Evolutionary conservation across 2,888 invertebrate species (phyloP).

Genomic region (Eristalis pertinax): DNA sequence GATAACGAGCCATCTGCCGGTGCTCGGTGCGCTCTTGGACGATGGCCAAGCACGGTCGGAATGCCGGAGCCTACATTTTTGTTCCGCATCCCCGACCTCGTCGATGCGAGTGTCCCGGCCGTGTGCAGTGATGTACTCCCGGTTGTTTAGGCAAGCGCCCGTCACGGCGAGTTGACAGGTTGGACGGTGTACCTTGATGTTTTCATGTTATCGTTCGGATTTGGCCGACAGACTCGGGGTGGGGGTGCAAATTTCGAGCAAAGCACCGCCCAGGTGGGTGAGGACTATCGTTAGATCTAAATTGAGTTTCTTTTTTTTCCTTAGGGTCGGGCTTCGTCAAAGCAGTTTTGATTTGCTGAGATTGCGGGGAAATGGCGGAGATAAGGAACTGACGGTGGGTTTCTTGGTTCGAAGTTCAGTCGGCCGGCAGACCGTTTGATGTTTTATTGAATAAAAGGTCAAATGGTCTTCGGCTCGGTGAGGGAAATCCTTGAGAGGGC

Average conservation of each 20-base stretch:
- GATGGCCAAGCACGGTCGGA: slow-evolving; percentile 40
- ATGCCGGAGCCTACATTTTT: background rate
- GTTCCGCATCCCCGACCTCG: background rate
- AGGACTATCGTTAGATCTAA: background rate
- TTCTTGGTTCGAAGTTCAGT: background rate
- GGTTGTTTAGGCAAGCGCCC: slow-evolving; percentile 17
- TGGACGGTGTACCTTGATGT: slow-evolving; percentile 27
- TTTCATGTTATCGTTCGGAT: slow-evolving; percentile 39
- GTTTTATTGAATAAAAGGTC: background rate
- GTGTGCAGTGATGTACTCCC: slow-evolving; percentile 16
- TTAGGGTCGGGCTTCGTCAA: background rate
- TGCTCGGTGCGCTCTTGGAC: slow-evolving; percentile 29
- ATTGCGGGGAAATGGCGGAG: background rate
- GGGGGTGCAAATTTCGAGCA: no score
- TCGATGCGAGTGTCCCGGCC: slow-evolving; percentile 14
- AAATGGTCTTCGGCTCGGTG: background rate
- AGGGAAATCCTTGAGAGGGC: background rate
- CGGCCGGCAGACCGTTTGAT: background rate
- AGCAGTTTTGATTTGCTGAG: background rate
- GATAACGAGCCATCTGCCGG: slow-evolving; percentile 23
- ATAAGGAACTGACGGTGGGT: background rate
- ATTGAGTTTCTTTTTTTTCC: background rate
- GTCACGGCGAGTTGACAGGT: slow-evolving; percentile 29
- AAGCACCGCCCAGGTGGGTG: background rate
- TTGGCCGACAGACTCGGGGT: background rate